Percentiles rank a stretch among this genome's conserved stretches.
Evolutionary conservation across 30 jellyfish, hydroid and myxozoan genomes (phyloP).

Genomic region (Cassiopea xamachana): DNA sequence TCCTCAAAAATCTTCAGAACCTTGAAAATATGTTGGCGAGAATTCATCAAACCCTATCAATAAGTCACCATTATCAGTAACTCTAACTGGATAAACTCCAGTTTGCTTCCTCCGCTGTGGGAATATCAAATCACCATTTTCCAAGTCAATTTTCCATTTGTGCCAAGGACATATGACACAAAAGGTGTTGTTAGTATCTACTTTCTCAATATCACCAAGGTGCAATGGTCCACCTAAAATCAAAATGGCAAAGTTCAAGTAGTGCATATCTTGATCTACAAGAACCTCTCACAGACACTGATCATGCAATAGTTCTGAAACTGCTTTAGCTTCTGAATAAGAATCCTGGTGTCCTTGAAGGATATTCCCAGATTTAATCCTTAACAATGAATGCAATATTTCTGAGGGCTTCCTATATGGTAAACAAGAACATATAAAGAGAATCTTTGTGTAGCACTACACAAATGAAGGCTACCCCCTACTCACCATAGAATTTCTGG

Average conservation of each 20-base stretch:
- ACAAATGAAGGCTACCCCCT: no score
- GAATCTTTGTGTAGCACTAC: no score
- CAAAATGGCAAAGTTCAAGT: neutral
- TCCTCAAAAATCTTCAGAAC: slow-evolving; percentile 37
- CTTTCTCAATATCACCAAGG: slow-evolving; percentile 89
- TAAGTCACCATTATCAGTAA: slow-evolving; percentile 62
- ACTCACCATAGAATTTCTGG: no score
- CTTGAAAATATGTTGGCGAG: slow-evolving; percentile 48
- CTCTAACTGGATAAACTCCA: slow-evolving; percentile 76
- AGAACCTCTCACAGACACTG: no score
- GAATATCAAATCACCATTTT: slow-evolving; percentile 70
- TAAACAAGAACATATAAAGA: no score
- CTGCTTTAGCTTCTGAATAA: no score
- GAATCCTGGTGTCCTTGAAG: no score
- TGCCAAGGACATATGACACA: slow-evolving; percentile 98
- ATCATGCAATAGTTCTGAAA: no score
- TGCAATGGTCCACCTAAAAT: slow-evolving; percentile 94
- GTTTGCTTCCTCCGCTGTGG: slow-evolving; percentile 66
- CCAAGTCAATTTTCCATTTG: slow-evolving; percentile 81
- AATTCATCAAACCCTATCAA: slow-evolving; percentile 72
- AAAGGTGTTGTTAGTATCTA: slow-evolving; percentile 71
- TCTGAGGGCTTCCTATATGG: no score
- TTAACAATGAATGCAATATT: no score
- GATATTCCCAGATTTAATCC: no score
- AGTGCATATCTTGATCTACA: no score